Percentiles rank a stretch among this genome's conserved stretches.
Evolutionary conservation across 2,113 vertebrate species (phyloP).

Genomic region (Hylia prasina): DNA sequence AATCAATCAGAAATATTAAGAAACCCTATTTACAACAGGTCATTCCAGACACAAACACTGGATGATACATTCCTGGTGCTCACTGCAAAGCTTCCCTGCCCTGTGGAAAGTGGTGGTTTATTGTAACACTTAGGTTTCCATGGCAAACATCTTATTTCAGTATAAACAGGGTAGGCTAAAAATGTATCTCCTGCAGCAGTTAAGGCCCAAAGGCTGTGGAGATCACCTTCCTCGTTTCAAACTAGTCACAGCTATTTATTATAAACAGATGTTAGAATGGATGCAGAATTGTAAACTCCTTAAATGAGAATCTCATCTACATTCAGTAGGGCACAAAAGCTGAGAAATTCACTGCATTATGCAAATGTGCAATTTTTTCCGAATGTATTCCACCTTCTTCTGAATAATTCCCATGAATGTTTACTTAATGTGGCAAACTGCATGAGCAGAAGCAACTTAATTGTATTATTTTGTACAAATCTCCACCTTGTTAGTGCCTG

Average conservation of each 20-base stretch:
- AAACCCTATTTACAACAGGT: not conserved
- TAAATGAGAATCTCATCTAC: not conserved
- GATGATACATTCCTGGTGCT: not conserved
- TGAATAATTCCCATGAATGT: slow-evolving; percentile 48
- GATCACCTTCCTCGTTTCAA: slow-evolving; percentile 1
- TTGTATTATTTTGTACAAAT: slow-evolving; percentile 62
- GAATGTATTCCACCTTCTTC: not conserved
- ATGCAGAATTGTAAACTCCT: not conserved
- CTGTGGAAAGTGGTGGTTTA: not conserved
- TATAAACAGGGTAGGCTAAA: not conserved
- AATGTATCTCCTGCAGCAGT: not conserved
- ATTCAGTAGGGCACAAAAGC: slow-evolving; percentile 4
- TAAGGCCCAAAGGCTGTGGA: not conserved
- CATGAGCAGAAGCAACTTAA: slow-evolving; percentile 57
- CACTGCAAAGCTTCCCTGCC: not conserved
- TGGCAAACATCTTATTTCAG: slow-evolving; percentile 44
- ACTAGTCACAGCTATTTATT: not conserved
- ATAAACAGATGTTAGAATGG: not conserved
- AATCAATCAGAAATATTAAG: not conserved
- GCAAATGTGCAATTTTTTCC: not conserved
- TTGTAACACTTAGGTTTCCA: not conserved
- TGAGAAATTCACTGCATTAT: not conserved
- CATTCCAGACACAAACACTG: not conserved
- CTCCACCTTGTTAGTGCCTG: slow-evolving; percentile 41
- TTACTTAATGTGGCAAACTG: slow-evolving; percentile 42